phyloP scores from a whole-genome alignment of 2,888 invertebrate genomes.

The Eledone cirrhosa region DNA sequence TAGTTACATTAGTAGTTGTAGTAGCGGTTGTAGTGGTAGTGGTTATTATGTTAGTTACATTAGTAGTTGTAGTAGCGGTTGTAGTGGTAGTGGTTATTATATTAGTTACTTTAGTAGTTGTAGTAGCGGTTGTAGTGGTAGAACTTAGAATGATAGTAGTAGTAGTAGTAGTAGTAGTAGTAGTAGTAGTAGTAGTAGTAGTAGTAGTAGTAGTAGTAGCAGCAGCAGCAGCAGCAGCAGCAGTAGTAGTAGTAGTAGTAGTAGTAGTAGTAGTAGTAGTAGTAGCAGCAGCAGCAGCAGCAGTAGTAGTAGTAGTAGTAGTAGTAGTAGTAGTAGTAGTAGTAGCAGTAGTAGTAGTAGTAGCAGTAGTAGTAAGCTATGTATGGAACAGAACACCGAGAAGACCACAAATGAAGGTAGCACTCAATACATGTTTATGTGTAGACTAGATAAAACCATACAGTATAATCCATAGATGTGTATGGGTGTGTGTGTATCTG shows the following conservation, averaged over 20 bases:
- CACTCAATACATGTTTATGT: no score
- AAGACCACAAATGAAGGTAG: no score
- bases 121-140: no score
- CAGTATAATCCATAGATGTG: background rate
- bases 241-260: slow-evolving; percentile 4
- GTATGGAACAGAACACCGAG: no score
- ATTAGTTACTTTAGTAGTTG: no score
- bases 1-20: no score
- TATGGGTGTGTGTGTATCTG: no score
- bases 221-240: slow-evolving; percentile 13
- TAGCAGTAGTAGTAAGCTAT: slow-evolving; percentile 13
- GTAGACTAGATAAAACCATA: background rate
- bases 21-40: no score
- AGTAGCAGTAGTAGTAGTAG: slow-evolving; percentile 13
- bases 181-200: slow-evolving; percentile 13
- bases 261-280: slow-evolving; percentile 13
- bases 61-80: no score
- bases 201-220: slow-evolving; percentile 13
- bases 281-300: slow-evolving; percentile 13
- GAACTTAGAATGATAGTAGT: background rate
- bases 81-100: no score
- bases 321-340: slow-evolving; percentile 13
- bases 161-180: slow-evolving; percentile 13
- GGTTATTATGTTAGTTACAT: no score
- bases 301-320: slow-evolving; percentile 13